Conservation (phyloP, 2,797 vertebrate genomes). For the Bradypodion ventrale region DNA sequence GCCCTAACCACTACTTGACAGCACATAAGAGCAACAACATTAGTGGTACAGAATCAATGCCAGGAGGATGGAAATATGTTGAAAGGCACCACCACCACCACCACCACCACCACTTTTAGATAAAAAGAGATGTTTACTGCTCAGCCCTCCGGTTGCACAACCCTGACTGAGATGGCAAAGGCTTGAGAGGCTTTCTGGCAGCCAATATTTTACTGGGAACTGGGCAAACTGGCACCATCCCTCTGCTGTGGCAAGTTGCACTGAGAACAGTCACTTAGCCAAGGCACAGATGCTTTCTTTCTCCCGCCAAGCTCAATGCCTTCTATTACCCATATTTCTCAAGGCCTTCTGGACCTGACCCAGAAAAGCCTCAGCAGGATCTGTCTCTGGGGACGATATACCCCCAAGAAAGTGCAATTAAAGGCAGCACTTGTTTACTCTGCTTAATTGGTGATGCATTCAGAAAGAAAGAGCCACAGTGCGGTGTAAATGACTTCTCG, state of each 20-base stretch:
- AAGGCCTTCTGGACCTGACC: slow-evolving; percentile 34
- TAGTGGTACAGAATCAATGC: not conserved
- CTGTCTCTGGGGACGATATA: slow-evolving; percentile 35
- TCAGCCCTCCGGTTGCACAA: not conserved
- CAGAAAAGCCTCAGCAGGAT: slow-evolving; percentile 38
- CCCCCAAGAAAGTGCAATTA: slow-evolving; percentile 39
- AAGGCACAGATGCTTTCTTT: slow-evolving; percentile 18
- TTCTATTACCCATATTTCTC: slow-evolving; percentile 45
- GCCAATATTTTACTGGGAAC: not conserved
- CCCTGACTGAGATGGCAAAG: not conserved
- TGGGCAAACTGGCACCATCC: slow-evolving; percentile 11
- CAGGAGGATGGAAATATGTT: not conserved
- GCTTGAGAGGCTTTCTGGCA: not conserved
- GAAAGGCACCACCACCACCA: not conserved
- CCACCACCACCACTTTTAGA: not conserved
- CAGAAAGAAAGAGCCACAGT: not conserved
- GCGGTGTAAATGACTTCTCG: not conserved
- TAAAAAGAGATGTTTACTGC: too few relatives aligned
- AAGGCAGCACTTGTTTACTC: slow-evolving; percentile 25
- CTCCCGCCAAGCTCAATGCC: slow-evolving; percentile 43
- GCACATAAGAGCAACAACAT: too few relatives aligned
- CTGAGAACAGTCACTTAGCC: not conserved
- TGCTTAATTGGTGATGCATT: slow-evolving; percentile 14
- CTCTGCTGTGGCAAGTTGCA: not conserved
- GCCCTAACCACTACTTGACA: too few relatives aligned